Evolutionary conservation across 2,888 invertebrate species (phyloP).

Genomic region (Epicampocera succincta): DNA sequence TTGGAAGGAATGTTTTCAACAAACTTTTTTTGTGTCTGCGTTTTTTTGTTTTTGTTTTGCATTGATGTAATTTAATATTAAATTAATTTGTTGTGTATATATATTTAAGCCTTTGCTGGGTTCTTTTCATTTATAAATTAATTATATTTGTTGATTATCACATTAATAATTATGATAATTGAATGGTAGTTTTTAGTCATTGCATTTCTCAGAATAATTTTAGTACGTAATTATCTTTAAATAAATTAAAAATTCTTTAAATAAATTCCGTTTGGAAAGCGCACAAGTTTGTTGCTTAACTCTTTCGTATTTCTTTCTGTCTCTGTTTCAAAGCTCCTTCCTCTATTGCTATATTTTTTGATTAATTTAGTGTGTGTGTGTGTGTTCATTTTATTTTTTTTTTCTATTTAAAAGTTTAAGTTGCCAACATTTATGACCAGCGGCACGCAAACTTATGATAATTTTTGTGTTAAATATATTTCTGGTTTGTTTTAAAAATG

Average conservation of each 20-base stretch:
- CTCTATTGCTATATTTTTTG: constrained; percentile 13
- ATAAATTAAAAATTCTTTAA: constrained; percentile 12
- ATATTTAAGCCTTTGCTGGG: background rate
- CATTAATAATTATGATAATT: constrained; percentile 58
- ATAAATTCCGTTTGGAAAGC: constrained; percentile 1
- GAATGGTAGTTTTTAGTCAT: constrained; percentile 32
- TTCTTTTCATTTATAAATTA: constrained; percentile 24
- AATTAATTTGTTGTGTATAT: constrained; percentile 30
- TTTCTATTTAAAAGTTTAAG: constrained; percentile 6
- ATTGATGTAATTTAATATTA: constrained; percentile 29
- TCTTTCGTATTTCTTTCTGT: constrained; percentile 71
- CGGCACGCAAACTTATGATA: constrained; percentile 65
- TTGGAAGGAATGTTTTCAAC: constrained; percentile 42
- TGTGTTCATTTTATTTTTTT: background rate
- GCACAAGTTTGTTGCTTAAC: constrained; percentile 75
- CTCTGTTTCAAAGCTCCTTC: too few species aligned
- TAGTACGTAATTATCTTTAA: constrained; percentile 10
- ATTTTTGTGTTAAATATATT: constrained; percentile 47
- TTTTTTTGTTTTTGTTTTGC: constrained; percentile 4
- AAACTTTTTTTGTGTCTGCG: constrained; percentile 2
- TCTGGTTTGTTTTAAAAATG: constrained; percentile 42
- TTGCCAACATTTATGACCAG: constrained; percentile 49
- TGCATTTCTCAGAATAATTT: constrained; percentile 25
- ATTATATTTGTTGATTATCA: constrained; percentile 59
- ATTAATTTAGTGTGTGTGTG: constrained; percentile 11